Evolutionary conservation across 2,888 invertebrate genomes (phyloP).

Genomic region (Eudiplozoon nipponicum): DNA sequence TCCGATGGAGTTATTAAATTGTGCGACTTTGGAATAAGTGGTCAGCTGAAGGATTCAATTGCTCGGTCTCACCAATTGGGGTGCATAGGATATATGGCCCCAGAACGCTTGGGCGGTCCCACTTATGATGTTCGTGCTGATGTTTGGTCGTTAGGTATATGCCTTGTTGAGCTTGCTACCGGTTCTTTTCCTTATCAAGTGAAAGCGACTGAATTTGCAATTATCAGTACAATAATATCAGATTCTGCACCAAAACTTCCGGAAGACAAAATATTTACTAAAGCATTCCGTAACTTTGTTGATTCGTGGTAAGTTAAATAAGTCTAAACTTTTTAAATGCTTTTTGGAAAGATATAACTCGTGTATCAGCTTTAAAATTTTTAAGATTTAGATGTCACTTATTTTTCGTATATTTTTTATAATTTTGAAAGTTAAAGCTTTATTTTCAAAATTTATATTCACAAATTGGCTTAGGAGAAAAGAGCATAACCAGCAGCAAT

Average conservation of each 20-base stretch:
- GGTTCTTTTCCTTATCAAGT: slow-evolving; percentile 68
- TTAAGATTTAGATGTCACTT: no score
- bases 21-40: slow-evolving; percentile 97
- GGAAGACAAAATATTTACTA: no score
- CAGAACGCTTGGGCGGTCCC: slow-evolving; percentile 66
- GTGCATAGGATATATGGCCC: slow-evolving; percentile 96
- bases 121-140: slow-evolving; percentile 95
- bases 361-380: no score
- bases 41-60: slow-evolving; percentile 77
- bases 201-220: slow-evolving; percentile 87
- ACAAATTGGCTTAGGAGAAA: no score
- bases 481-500: no score
- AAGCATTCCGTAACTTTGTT: no score
- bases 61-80: slow-evolving; percentile 81
- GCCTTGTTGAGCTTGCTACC: slow-evolving; percentile 54
- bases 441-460: no score
- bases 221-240: slow-evolving; percentile 56
- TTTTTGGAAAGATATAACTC: no score
- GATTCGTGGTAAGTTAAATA: no score
- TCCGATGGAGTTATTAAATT: slow-evolving; percentile 72
- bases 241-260: slow-evolving; percentile 35
- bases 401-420: no score
- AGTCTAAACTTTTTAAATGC: no score
- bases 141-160: slow-evolving; percentile 78
- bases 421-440: no score